A percentile compares a stretch with the other conserved stretches of the same genome.
phyloP scores from a whole-genome alignment of 1,140 invertebrate species.

The Drosophila miranda region DNA sequence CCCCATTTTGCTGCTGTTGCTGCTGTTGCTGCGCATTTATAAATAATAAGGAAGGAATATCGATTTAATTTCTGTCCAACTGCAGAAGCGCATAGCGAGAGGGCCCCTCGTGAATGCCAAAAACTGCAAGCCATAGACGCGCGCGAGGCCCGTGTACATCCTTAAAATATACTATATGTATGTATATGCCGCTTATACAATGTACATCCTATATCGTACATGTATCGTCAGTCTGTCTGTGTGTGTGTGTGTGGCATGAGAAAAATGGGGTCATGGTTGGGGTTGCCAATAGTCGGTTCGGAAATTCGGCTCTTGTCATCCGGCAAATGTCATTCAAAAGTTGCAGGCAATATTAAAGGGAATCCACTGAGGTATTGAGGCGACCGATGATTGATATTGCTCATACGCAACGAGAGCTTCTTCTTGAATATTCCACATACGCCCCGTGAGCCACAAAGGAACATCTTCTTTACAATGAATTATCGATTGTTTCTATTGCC shows the following conservation, averaged over 20 bases:
- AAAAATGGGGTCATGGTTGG: slow-evolving; percentile 54
- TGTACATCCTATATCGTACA: too few relatives aligned
- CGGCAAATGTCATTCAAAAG: slow-evolving; percentile 13
- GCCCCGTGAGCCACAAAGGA: neutral
- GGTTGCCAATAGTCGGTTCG: slow-evolving; percentile 37
- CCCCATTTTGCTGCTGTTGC: slow-evolving; percentile 3
- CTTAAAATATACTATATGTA: slow-evolving; percentile 11
- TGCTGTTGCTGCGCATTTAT: slow-evolving; percentile 61
- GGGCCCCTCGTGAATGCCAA: slow-evolving; percentile 11
- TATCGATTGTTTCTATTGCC: neutral
- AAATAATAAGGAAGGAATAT: slow-evolving; percentile 77
- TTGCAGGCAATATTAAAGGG: neutral
- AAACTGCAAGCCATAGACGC: slow-evolving; percentile 38
- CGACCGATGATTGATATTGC: neutral
- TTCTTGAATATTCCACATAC: neutral
- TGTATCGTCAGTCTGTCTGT: neutral
- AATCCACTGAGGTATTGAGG: neutral
- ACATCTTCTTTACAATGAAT: neutral
- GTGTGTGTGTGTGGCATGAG: neutral
- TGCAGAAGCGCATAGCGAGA: slow-evolving; percentile 14
- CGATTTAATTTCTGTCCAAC: slow-evolving; percentile 66
- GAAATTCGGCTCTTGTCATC: slow-evolving; percentile 15
- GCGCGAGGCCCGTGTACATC: neutral
- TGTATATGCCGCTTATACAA: slow-evolving; percentile 1
- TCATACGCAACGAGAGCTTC: neutral